phyloP scores from a whole-genome alignment of 2,797 vertebrate species.

The Brachyrhaphis roseni region DNA sequence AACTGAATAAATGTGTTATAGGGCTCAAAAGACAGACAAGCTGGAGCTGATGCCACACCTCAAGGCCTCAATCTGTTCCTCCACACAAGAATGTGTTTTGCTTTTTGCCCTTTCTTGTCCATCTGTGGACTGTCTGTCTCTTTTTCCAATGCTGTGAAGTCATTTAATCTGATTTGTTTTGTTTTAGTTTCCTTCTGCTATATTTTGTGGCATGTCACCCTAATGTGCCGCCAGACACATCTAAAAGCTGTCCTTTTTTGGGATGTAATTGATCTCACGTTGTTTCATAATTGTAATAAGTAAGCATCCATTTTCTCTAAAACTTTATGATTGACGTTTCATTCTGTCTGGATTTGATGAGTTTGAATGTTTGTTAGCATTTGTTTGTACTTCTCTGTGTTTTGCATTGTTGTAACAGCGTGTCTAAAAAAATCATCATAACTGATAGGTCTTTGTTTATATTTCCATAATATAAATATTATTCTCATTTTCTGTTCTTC shows the following conservation, averaged over 20 bases:
- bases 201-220: background rate
- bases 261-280: background rate
- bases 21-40: background rate
- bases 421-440: background rate
- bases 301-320: background rate
- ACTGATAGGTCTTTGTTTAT: background rate
- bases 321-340: background rate
- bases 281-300: background rate
- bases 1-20: background rate
- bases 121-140: background rate
- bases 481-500: background rate
- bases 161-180: background rate
- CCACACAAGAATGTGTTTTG: background rate
- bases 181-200: background rate
- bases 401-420: background rate
- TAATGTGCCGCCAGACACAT: background rate
- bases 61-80: background rate
- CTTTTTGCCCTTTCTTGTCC: background rate
- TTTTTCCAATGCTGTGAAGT: background rate
- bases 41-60: background rate
- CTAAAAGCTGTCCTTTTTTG: background rate
- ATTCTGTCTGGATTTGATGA: background rate
- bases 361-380: background rate
- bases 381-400: background rate
- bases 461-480: background rate